Evolutionary conservation across 1,140 invertebrate genomes (phyloP).

Genomic region (Eriosoma lanigerum): DNA sequence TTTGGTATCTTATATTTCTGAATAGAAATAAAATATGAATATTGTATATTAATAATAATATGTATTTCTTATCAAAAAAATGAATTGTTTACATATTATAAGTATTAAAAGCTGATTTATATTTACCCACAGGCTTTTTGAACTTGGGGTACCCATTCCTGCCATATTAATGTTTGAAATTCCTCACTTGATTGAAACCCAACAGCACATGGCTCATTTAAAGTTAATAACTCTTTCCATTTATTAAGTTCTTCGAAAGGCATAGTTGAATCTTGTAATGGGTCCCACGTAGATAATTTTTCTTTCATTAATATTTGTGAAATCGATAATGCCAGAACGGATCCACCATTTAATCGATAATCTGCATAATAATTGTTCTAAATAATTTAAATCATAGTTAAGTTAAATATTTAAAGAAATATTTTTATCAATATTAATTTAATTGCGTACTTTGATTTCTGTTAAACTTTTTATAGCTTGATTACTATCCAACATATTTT

Average conservation of each 20-base stretch:
- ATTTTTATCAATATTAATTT: not conserved
- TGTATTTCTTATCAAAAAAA: no score
- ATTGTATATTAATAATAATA: no score
- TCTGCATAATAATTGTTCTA: conserved; percentile 65
- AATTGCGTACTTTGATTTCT: conserved; percentile 41
- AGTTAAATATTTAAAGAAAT: not conserved
- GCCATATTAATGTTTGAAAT: conserved; percentile 72
- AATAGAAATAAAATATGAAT: no score
- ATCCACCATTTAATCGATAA: conserved; percentile 68
- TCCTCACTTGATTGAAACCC: conserved; percentile 16
- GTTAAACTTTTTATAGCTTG: conserved; percentile 63
- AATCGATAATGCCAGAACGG: conserved; percentile 67
- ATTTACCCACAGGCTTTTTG: conserved; percentile 69
- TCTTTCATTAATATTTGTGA: conserved; percentile 70
- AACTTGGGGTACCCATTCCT: conserved; percentile 83
- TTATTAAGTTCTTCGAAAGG: conserved; percentile 69
- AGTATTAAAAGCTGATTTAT: no score
- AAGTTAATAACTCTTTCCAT: conserved; percentile 71
- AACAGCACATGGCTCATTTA: conserved; percentile 54
- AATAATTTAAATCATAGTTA: conserved; percentile 34
- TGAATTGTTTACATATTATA: no score
- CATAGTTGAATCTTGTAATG: conserved; percentile 66
- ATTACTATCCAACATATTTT: conserved; percentile 67
- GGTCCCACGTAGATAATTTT: conserved; percentile 73
- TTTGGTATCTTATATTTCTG: no score